Conservation (phyloP, 2,797 vertebrate genomes). For the Peromyscus attwateri region DNA sequence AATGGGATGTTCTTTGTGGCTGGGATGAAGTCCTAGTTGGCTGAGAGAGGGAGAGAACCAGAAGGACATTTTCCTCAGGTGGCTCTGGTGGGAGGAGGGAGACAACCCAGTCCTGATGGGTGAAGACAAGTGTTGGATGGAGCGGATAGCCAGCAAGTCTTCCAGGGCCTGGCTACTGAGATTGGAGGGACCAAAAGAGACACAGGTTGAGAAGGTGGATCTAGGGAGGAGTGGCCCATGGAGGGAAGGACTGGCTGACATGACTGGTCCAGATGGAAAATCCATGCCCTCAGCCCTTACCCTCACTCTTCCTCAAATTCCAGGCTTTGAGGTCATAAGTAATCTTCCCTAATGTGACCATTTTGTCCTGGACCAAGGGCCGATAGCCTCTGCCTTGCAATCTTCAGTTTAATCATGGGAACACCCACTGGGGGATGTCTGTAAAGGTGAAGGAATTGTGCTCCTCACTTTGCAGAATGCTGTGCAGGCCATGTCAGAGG, state of each 20-base stretch:
- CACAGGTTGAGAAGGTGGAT: background rate
- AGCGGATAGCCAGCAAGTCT: background rate
- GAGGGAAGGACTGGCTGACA: background rate
- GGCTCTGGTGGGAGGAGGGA: background rate
- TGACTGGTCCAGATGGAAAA: background rate
- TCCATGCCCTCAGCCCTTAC: too few relatives aligned
- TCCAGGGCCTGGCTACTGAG: background rate
- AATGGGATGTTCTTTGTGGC: background rate
- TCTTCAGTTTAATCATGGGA: background rate
- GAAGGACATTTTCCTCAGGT: background rate
- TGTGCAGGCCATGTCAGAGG: background rate
- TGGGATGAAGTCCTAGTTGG: background rate
- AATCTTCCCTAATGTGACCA: background rate
- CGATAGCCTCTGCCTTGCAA: background rate
- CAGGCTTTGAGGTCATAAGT: background rate
- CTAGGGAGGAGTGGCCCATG: background rate
- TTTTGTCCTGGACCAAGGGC: background rate
- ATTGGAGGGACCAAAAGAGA: background rate
- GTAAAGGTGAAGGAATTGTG: background rate
- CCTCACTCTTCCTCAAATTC: background rate
- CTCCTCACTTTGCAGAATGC: background rate
- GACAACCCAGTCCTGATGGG: background rate
- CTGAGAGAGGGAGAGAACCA: background rate
- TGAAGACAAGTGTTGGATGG: too few relatives aligned
- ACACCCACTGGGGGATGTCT: background rate